A percentile compares a stretch with the other conserved stretches of the same genome.
Evolutionary conservation across 2,797 vertebrate species (phyloP).

Genomic region (Danio tinwini): DNA sequence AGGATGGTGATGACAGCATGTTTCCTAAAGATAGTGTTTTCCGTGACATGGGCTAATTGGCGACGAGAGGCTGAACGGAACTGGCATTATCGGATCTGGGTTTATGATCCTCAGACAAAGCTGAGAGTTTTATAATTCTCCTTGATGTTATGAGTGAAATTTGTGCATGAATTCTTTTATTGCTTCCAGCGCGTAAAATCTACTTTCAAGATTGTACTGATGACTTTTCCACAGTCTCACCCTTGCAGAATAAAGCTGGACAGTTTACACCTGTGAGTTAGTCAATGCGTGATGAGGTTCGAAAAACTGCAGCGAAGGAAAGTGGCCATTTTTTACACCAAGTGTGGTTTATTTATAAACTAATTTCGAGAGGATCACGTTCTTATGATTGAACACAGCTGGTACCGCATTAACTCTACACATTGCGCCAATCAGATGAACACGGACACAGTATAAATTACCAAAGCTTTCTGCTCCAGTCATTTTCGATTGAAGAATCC

Average conservation of each 20-base stretch:
- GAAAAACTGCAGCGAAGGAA: background rate
- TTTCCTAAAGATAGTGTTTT: slow-evolving; percentile 63
- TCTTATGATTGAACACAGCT: too few species aligned
- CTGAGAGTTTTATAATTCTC: slow-evolving; percentile 28
- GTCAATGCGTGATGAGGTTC: background rate
- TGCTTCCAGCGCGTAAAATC: slow-evolving; percentile 13
- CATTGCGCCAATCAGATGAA: too few species aligned
- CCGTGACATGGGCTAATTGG: slow-evolving; percentile 61
- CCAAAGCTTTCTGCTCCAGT: too few species aligned
- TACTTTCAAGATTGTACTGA: slow-evolving; percentile 1
- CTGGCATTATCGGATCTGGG: slow-evolving; percentile 29
- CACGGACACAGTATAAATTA: too few species aligned
- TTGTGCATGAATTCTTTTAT: slow-evolving; percentile 30
- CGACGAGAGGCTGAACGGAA: slow-evolving; percentile 47
- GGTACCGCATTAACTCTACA: too few species aligned
- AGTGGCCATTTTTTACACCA: background rate
- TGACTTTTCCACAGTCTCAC: slow-evolving; percentile 23
- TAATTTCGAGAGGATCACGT: too few species aligned
- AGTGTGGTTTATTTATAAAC: too few species aligned
- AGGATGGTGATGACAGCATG: slow-evolving; percentile 45
- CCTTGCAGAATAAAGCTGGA: slow-evolving; percentile 20
- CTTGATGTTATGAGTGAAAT: slow-evolving; percentile 30
- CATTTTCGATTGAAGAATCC: too few species aligned
- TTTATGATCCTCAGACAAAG: slow-evolving; percentile 46
- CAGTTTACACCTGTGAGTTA: slow-evolving; percentile 5